These are phyloP conservation scores for Heptranchias perlo DNA, from an alignment of 2,113 vertebrate genomes.

Conservation along the genomic window DNA sequence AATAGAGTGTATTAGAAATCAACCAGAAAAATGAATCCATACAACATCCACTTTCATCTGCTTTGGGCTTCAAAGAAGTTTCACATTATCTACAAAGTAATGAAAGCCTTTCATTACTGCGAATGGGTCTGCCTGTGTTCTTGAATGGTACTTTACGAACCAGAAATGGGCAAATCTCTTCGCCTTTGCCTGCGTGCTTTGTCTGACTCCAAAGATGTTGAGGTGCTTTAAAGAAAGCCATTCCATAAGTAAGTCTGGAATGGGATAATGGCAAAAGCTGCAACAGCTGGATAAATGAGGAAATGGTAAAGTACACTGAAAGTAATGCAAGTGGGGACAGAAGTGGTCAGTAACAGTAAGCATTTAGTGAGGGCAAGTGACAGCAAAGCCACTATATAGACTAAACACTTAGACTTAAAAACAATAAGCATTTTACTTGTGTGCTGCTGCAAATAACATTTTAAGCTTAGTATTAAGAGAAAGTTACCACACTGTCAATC, in stretches of 20 bases:
- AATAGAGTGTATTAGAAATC: neutral
- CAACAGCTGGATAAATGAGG: slow-evolving; percentile 31
- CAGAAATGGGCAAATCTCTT: slow-evolving; percentile 34
- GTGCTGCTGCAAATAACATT: neutral
- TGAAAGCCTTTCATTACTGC: slow-evolving; percentile 29
- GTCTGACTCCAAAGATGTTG: slow-evolving; percentile 31
- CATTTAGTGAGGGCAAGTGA: neutral
- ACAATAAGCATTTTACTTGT: neutral
- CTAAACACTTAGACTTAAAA: neutral
- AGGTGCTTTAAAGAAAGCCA: slow-evolving; percentile 35
- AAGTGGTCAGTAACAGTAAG: slow-evolving; percentile 6
- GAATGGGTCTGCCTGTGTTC: slow-evolving; percentile 25
- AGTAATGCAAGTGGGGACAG: slow-evolving; percentile 19
- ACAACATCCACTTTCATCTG: slow-evolving; percentile 31
- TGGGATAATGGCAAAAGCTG: slow-evolving; percentile 35
- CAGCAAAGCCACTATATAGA: neutral
- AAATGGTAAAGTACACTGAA: slow-evolving; percentile 15
- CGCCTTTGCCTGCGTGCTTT: slow-evolving; percentile 30
- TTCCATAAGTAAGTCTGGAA: neutral
- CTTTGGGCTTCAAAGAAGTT: slow-evolving; percentile 36
- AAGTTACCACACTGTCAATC: neutral
- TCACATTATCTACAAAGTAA: slow-evolving; percentile 38
- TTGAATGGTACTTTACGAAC: slow-evolving; percentile 32
- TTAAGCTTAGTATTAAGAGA: neutral
- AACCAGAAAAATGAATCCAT: slow-evolving; percentile 24